Base-by-base conservation (phyloP, 1,140 invertebrate genomes). In the Lasaia peninsularis region DNA sequence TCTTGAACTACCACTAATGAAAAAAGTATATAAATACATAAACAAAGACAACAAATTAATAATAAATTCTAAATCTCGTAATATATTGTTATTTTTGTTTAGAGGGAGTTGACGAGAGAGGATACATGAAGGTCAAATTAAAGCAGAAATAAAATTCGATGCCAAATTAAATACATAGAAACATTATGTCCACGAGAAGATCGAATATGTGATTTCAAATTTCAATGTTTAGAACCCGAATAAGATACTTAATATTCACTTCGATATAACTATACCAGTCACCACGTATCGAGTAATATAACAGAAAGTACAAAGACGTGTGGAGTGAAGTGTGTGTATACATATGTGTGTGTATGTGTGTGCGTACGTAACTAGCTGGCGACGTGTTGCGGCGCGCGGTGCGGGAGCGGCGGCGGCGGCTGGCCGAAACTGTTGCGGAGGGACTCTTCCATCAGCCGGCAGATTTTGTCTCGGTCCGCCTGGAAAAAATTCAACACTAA, bases 401-500 rank as follows among this genome's bases (percentile, higher is more conserved):
- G 49, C n/a, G 44, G 54, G 50, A 31, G 63, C 51, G 11, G 60
- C 32, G 57, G 60, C 33, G 64, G 51, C 34, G 52, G 32, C 51
- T 62, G 68, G 9, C 81, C 80, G 69, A 91, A 91, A 59, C 89
- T 90, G 54, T 88, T 89, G 49, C 91, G 90, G 7, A 95, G 79
- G 7, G 94, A 93, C 70, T 95, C 94, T 78, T 94, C 93, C 65
- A 96, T 94, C 49, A 95, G 87, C 35, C 89, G 88, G 33, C 93
- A 92, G 67, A 95, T 92, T 85, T 94, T 95, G 62, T 94, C 93
- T 68, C 91, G 91, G 80, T 94, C 93, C 60, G 90, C 89, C 92
- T 92, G 85, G 24, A 78, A 87, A 28, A 16, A 37, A 31, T 12
- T 24, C 3, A 12, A 28, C 24, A 28, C 24, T 7, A 28, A 28